Evolutionary conservation across 2,888 invertebrate genomes (phyloP), one percentile per base, ranked within the genome.

Genomic region (Heliconius hortense): DNA sequence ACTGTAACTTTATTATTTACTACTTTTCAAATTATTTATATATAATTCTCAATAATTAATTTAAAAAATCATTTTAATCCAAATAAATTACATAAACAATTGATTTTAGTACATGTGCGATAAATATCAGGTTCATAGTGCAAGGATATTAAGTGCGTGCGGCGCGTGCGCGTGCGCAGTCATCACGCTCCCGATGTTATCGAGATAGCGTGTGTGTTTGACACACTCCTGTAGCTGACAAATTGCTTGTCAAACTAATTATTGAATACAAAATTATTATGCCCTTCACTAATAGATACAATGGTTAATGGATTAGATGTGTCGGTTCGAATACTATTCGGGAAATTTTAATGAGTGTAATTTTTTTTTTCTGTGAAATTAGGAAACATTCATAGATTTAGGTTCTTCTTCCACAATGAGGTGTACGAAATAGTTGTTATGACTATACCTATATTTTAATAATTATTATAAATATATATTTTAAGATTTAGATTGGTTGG

Each of bases 121-220:
- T 81, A 75, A 76, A 80, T 79, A 81, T 81, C 79, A 77, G 81
- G 81, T 82, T 81, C 82, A 79, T 73, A 81, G 82, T 79, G 79
- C 81, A 80, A 77, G 79, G 80, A 77, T 77, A 76, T 76, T 63
- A 75, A 79, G 80, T 80, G 81, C 80, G 82, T 80, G 80, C 76
- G 76, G 76, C 82, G 82, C 82, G 80, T 80, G 82, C 82, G 79
- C 80, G 81, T 60, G 60, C 82, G 79, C 80, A 76, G 78, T 71
- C 75, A 77, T 80, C 80, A 80, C 81, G 72, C 73, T 77, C 66
- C 76, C 71, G 78, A 77, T 74, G 77, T 76, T 77, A 77, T 80
- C 74, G 73, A 74, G 74, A 71, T 78, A 70, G 70, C 78, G 72
- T 59, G 59, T 67, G 62, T 67, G 66, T 75, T 63, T 69, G 35